Evolutionary conservation across 2,113 vertebrate species (phyloP).

Genomic region (Phalacrocorax aristotelis): DNA sequence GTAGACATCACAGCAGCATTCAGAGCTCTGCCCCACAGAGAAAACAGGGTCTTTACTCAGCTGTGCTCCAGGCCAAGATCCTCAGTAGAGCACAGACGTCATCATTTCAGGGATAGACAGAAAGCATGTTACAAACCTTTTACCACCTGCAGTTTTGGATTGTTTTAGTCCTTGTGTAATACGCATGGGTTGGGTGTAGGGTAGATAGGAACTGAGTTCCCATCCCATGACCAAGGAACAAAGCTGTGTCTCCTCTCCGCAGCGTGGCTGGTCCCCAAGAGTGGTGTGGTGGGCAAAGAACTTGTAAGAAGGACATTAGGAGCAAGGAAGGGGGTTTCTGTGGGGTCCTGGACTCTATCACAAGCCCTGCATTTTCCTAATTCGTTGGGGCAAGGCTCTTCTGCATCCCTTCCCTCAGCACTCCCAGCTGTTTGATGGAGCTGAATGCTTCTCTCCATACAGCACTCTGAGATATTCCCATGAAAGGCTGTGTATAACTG

Average conservation of each 20-base stretch:
- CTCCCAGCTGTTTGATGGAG: not conserved
- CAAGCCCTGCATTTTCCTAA: not conserved
- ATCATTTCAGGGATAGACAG: not conserved
- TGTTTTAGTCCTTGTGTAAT: not conserved
- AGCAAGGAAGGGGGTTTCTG: not conserved
- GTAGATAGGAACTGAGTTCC: not conserved
- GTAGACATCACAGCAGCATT: not conserved
- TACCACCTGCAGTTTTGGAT: not conserved
- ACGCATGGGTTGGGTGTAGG: accelerated
- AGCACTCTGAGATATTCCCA: conserved; percentile 7
- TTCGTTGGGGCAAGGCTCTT: not conserved
- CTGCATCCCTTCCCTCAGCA: not conserved
- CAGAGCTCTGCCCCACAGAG: not conserved
- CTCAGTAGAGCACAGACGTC: not conserved
- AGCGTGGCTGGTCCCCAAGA: not conserved
- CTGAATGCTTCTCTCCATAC: not conserved
- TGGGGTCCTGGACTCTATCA: not conserved
- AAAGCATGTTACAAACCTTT: not conserved
- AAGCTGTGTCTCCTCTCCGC: not conserved
- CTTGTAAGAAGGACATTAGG: not conserved
- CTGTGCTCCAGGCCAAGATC: not conserved
- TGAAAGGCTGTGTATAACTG: conserved; percentile 54
- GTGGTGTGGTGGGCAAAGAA: not conserved
- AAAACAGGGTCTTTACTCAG: not conserved
- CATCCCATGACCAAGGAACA: not conserved